Conservation (phyloP, 1,140 invertebrate species). For the Heliconius melpomene region DNA sequence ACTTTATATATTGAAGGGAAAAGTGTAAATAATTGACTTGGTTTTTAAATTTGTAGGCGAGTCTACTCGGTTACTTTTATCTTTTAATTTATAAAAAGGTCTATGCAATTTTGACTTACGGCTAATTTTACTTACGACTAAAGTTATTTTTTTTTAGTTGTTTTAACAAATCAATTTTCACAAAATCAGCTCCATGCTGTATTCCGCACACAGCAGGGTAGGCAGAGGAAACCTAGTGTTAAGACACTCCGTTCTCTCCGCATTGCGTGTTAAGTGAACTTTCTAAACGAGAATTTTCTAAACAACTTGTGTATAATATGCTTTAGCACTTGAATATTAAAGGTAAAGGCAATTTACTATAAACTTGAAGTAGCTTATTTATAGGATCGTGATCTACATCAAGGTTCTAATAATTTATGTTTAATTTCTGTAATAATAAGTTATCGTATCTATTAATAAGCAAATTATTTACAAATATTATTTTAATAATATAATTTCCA, state of each 20-base stretch:
- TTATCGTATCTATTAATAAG: not conserved
- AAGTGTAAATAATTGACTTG: not conserved
- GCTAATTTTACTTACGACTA: no score
- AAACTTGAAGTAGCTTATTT: not conserved
- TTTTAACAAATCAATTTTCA: no score
- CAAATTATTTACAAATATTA: not conserved
- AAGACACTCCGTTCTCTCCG: no score
- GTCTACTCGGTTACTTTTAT: no score
- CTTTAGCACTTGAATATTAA: not conserved
- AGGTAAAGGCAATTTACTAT: not conserved
- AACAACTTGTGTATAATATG: not conserved
- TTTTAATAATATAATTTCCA: not conserved
- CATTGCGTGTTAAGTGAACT: no score
- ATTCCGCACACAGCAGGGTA: no score
- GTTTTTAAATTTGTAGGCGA: not conserved
- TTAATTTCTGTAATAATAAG: not conserved
- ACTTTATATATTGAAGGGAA: not conserved
- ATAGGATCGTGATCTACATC: not conserved
- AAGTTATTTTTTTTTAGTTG: no score
- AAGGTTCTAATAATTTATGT: not conserved
- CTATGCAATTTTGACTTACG: no score
- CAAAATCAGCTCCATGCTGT: no score
- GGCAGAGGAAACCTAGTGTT: no score
- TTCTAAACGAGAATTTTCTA: not conserved
- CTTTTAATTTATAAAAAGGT: no score